These are phyloP conservation scores for Scaeva pyrastri DNA, from an alignment of 2,888 invertebrate species.

Conservation along the genomic window DNA sequence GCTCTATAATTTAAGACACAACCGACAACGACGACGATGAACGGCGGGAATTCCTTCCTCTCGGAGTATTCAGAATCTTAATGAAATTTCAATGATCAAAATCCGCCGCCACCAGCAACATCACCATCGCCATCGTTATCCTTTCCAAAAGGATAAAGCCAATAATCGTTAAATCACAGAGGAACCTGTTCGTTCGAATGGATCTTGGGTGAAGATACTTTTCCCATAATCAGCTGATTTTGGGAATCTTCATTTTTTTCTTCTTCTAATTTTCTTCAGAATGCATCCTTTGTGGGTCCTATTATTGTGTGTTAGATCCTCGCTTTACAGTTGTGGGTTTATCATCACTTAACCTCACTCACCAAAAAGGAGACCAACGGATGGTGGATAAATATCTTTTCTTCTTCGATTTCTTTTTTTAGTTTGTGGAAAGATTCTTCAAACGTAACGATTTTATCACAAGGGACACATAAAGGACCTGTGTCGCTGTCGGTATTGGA, in stretches of 20 bases:
- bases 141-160: constrained; percentile 41
- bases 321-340: constrained; percentile 64
- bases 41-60: constrained; percentile 15
- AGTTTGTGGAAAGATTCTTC: constrained; percentile 48
- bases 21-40: no score
- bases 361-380: constrained; percentile 48
- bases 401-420: background rate
- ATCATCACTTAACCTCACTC: constrained; percentile 60
- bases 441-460: constrained; percentile 38
- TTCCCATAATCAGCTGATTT: constrained; percentile 72
- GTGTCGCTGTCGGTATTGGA: no score
- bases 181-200: constrained; percentile 49
- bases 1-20: background rate
- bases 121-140: background rate
- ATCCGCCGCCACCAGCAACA: constrained; percentile 33
- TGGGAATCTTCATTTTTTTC: constrained; percentile 35
- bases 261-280: background rate
- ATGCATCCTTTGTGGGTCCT: constrained; percentile 61
- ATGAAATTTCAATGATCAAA: constrained; percentile 60
- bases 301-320: constrained; percentile 49
- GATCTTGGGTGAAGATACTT: background rate
- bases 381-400: constrained; percentile 47
- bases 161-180: constrained; percentile 70
- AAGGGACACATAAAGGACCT: constrained; percentile 45
- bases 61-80: constrained; percentile 32